Evolutionary conservation across 1,140 invertebrate species (phyloP).

Genomic region (Lasaia peninsularis): DNA sequence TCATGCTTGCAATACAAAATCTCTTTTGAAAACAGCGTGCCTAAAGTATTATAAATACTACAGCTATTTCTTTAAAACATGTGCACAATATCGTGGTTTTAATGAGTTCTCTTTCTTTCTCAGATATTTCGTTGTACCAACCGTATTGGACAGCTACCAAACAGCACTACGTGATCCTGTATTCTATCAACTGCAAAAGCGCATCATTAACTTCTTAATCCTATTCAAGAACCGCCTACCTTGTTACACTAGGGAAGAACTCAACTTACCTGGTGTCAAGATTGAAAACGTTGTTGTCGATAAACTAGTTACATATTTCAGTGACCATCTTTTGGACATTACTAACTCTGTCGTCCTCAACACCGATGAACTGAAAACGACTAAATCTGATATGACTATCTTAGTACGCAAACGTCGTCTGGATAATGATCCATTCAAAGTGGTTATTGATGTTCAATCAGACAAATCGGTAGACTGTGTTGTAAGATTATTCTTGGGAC

Average conservation of each 20-base stretch:
- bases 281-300: conserved; percentile 76
- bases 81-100: not conserved
- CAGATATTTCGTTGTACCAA: conserved; percentile 70
- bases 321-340: conserved; percentile 75
- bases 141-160: conserved; percentile 74
- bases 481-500: conserved; percentile 83
- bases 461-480: conserved; percentile 76
- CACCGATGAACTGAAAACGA: conserved; percentile 54
- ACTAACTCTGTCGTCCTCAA: conserved; percentile 66
- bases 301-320: conserved; percentile 78
- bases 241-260: conserved; percentile 80
- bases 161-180: conserved; percentile 82
- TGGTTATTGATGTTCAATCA: conserved; percentile 78
- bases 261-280: conserved; percentile 78
- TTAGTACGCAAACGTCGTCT: conserved; percentile 79
- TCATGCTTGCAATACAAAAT: too few relatives aligned
- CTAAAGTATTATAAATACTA: too few relatives aligned
- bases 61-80: not conserved
- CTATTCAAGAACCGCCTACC: conserved; percentile 79
- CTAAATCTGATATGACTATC: conserved; percentile 61
- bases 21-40: too few relatives aligned
- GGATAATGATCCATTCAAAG: conserved; percentile 82
- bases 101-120: conserved; percentile 17
- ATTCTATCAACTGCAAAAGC: conserved; percentile 81
- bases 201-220: conserved; percentile 76